phyloP scores from a whole-genome alignment of 2,113 vertebrate genomes.

The Girardinichthys multiradiatus region DNA sequence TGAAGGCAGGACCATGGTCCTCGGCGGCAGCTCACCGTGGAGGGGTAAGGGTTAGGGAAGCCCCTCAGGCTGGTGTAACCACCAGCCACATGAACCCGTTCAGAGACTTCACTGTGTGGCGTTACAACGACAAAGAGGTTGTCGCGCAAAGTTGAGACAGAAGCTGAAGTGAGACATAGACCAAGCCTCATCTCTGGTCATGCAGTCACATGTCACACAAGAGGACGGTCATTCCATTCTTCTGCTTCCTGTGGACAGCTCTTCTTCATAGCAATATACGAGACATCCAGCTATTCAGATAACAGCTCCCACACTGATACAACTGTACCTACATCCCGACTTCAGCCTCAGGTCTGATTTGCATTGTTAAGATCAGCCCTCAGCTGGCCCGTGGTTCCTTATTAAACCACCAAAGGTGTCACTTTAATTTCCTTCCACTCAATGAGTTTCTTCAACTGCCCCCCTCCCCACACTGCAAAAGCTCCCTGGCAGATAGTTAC shows the following conservation, averaged over 20 bases:
- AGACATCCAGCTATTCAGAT: constrained; percentile 26
- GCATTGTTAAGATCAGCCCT: constrained; percentile 34
- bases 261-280: constrained; percentile 4
- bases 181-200: constrained; percentile 51
- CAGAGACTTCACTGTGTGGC: constrained; percentile 17
- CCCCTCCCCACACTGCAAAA: constrained; percentile 5
- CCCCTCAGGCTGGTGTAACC: constrained; percentile 19
- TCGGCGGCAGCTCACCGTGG: constrained; percentile 55
- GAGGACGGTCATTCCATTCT: constrained; percentile 13
- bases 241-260: background rate
- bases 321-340: constrained; percentile 6
- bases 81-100: background rate
- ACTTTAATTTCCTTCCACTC: constrained; percentile 38
- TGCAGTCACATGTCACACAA: constrained; percentile 31
- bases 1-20: constrained; percentile 80
- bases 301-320: constrained; percentile 33
- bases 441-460: constrained; percentile 51
- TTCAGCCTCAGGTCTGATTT: constrained; percentile 9
- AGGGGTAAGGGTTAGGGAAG: constrained; percentile 42
- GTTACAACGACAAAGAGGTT: constrained; percentile 15
- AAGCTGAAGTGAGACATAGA: constrained; percentile 1
- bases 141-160: constrained; percentile 12
- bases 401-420: constrained; percentile 29
- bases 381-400: constrained; percentile 32
- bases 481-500: constrained; percentile 12